A percentile compares a stretch with the other conserved stretches of the same genome.
phyloP scores from a whole-genome alignment of 2,888 invertebrate genomes.

The Brachycybe producta region DNA sequence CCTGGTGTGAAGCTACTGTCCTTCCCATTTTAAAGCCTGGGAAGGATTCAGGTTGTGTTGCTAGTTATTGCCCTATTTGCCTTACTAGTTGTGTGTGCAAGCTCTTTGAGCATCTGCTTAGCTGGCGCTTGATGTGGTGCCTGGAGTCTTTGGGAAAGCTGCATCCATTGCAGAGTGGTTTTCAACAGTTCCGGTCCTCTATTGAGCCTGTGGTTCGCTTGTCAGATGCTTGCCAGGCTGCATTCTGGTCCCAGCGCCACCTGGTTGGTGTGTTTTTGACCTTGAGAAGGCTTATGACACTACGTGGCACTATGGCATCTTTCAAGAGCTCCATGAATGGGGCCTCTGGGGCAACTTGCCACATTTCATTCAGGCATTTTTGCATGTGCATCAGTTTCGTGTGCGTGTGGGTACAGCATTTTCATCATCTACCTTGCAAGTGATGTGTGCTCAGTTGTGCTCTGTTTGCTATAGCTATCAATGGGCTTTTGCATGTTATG shows the following conservation, averaged over 20 bases:
- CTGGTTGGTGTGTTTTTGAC: neutral
- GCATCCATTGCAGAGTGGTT: neutral
- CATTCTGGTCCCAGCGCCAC: neutral
- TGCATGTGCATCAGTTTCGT: too few species aligned
- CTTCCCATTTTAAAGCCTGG: slow-evolving; percentile 1
- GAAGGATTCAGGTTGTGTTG: neutral
- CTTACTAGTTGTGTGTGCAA: slow-evolving; percentile 9
- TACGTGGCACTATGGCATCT: too few species aligned
- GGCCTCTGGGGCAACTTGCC: too few species aligned
- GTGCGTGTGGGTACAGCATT: too few species aligned
- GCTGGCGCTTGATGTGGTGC: neutral
- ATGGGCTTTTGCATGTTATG: too few species aligned
- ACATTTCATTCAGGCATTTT: too few species aligned
- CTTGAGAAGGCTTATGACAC: too few species aligned
- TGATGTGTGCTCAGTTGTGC: too few species aligned
- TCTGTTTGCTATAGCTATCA: too few species aligned
- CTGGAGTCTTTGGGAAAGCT: neutral
- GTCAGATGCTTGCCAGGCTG: neutral
- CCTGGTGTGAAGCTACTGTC: neutral
- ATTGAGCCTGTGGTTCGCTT: neutral
- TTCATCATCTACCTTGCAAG: too few species aligned
- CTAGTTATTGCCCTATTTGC: neutral
- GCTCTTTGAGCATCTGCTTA: slow-evolving; percentile 4
- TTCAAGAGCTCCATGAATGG: too few species aligned
- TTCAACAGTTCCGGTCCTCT: neutral